Base-by-base conservation (phyloP, 2,888 invertebrate genomes). In the Subacronicta megacephala region DNA sequence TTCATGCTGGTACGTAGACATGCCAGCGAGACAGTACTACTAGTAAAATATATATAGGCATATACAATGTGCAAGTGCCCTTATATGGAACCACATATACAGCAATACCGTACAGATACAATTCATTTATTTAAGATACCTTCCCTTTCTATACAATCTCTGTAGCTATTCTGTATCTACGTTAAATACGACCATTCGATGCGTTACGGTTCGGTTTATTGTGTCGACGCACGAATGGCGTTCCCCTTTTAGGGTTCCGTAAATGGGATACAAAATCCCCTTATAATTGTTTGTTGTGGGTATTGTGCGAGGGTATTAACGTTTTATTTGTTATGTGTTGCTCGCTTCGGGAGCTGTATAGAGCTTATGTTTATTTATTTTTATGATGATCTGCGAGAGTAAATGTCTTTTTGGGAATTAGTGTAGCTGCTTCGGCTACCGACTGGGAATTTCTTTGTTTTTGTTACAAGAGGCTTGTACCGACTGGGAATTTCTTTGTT, bases 171-270 rank as follows among this genome's bases (percentile, higher is more conserved):
- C 38, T 41, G 15, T 49, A 49, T 16, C n/a, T 15, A 41, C 20
- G 35, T 36, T 16, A 36, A 52, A 57, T 45, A 56, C 37, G 33
- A 49, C 52, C 23, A 52, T 35, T 23, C 42, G 31, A 37, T 44
- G 45, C 46, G 44, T 59, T 37, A 50, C 58, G 43, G 51, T 44
- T 10, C 36, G 37, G 12, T 60, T 63, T 57, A 67, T 57, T 16
- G 49, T 18, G 40, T 49, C 37, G 20, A 42, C 52, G 7, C 60
- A 69, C 62, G 63, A 53, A 62, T 43, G 3, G 31, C 52, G 45
- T 54, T 47, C 35, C 41, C 29, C 26, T 51, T 61, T 65, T 23
- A 40, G 38, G 37, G 41, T 43, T 23, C 41, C 7, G 23, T 45
- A 58, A 54, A 65, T 35, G n/a, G 43, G 3, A 33, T 43, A 52